Conservation (phyloP, 2,797 vertebrate species). For the Tarsius wallacei region DNA sequence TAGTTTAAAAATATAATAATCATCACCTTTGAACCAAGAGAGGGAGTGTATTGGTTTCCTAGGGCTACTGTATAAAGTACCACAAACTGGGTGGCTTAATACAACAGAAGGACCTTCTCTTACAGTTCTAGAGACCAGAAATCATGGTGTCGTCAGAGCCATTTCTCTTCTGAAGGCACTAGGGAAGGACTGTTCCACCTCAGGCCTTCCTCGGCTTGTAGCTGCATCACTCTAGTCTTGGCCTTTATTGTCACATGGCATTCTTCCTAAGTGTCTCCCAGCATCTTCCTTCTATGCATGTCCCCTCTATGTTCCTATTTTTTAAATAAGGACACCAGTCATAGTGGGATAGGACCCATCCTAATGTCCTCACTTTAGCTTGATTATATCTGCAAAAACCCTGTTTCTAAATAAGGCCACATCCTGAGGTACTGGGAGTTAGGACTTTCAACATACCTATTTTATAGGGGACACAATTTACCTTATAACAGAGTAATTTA, state of each 20-base stretch:
- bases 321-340: not conserved
- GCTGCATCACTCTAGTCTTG: not conserved
- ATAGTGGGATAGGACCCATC: not conserved
- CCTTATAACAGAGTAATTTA: slow-evolving; percentile 1
- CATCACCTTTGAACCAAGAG: not conserved
- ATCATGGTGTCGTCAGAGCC: not conserved
- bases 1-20: slow-evolving; percentile 22
- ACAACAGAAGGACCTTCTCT: not conserved
- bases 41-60: not conserved
- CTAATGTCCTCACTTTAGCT: slow-evolving; percentile 44
- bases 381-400: slow-evolving; percentile 50
- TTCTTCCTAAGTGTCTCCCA: not conserved
- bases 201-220: not conserved
- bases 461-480: not conserved
- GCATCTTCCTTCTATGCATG: not conserved
- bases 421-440: not conserved
- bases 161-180: not conserved
- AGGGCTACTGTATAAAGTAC: not conserved
- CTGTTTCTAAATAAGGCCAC: slow-evolving; percentile 51
- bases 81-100: not conserved
- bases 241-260: not conserved
- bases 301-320: not conserved
- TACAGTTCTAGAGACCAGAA: not conserved
- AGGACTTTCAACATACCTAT: not conserved
- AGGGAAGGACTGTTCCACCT: not conserved